Percentiles rank a stretch among this genome's conserved stretches.
Conservation (phyloP, 2,888 invertebrate species). For the Andricus quercusramuli region DNA sequence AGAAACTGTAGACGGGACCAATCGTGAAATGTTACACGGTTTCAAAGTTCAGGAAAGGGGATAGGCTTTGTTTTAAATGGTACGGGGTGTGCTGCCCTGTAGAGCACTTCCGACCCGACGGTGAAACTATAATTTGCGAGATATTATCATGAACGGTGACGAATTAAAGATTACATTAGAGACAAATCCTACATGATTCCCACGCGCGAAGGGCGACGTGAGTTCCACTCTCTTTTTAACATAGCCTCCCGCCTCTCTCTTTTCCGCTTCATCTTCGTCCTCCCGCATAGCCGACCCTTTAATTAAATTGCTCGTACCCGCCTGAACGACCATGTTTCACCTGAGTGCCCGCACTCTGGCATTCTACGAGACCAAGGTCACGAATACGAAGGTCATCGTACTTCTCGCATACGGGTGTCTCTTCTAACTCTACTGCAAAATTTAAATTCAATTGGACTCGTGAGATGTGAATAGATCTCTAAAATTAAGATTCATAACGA, state of each 20-base stretch:
- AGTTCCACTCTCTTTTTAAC: constrained; percentile 18
- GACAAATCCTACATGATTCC: constrained; percentile 44
- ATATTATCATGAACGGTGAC: constrained; percentile 33
- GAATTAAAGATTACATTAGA: constrained; percentile 26
- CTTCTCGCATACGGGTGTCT: constrained; percentile 49
- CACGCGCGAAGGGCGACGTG: constrained; percentile 44
- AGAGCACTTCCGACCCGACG: background rate
- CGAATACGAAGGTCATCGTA: constrained; percentile 72
- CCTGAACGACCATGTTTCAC: constrained; percentile 63
- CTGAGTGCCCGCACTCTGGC: constrained; percentile 48
- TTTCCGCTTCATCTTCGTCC: constrained; percentile 44
- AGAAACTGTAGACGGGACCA: no score
- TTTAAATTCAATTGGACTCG: background rate
- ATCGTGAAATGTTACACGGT: background rate
- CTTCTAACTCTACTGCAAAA: background rate
- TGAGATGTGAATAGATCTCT: background rate
- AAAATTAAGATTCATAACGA: constrained; percentile 16
- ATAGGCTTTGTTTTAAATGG: background rate
- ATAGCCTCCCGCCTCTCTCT: constrained; percentile 15
- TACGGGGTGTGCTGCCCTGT: background rate
- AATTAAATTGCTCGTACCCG: constrained; percentile 70
- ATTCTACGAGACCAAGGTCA: constrained; percentile 69
- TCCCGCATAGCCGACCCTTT: constrained; percentile 62
- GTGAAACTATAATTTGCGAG: constrained; percentile 21
- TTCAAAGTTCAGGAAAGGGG: background rate